phyloP scores from a whole-genome alignment of 2,888 invertebrate genomes.

The Caenorhabditis sulstoni region DNA sequence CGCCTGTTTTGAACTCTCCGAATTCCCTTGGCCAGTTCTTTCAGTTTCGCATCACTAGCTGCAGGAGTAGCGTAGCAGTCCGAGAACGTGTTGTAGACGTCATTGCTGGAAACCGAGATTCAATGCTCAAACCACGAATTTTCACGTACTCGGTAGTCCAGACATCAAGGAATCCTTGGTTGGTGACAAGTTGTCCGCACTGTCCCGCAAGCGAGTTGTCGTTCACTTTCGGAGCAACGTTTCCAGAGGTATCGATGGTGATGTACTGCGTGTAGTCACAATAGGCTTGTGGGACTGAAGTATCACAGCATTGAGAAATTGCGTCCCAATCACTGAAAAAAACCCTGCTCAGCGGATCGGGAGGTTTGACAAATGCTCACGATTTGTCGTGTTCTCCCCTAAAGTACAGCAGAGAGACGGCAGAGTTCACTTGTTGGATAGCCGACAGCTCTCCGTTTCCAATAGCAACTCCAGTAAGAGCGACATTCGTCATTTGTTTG shows the following conservation, averaged over 20 bases:
- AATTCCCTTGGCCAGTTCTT: conserved; percentile 39
- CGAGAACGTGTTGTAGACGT: conserved; percentile 74
- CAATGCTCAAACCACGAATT: neutral
- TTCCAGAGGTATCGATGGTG: conserved; percentile 71
- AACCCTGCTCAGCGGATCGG: too few species aligned
- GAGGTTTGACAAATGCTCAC: conserved; percentile 26
- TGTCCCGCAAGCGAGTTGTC: conserved; percentile 59
- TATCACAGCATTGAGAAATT: conserved; percentile 64
- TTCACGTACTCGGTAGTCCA: conserved; percentile 66
- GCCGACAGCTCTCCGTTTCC: conserved; percentile 78
- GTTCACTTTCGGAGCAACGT: conserved; percentile 67
- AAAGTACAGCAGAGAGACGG: conserved; percentile 72
- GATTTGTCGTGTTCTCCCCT: conserved; percentile 71
- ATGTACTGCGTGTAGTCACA: conserved; percentile 70
- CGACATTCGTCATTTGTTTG: conserved; percentile 49
- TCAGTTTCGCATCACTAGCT: conserved; percentile 41
- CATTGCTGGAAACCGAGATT: conserved; percentile 61
- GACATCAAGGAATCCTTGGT: conserved; percentile 67
- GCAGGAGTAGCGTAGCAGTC: conserved; percentile 65
- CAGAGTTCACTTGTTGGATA: conserved; percentile 73
- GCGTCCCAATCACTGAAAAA: conserved; percentile 69
- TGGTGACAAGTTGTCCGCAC: conserved; percentile 67
- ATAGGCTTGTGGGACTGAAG: conserved; percentile 60
- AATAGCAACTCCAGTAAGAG: conserved; percentile 76
- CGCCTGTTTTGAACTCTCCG: conserved; percentile 47